Percentiles rank a stretch among this genome's conserved stretches.
These are phyloP conservation scores for Orthonychiurus folsomi DNA, from an alignment of 2,888 invertebrate genomes.

Conservation along the genomic window DNA sequence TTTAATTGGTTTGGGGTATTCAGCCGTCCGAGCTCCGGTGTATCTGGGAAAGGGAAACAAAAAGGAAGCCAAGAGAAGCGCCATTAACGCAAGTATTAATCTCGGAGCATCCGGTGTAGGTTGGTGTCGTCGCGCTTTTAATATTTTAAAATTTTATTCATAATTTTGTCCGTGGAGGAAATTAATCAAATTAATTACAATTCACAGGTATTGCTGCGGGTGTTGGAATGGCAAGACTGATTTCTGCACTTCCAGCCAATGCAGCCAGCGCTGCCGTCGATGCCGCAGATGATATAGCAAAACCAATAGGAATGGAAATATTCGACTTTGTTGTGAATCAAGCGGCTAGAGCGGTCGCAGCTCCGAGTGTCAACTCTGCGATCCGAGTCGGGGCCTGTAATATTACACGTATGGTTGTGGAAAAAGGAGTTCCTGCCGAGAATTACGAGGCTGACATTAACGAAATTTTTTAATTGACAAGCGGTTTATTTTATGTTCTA, in stretches of 20 bases:
- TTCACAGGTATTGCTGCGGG: conserved; percentile 11
- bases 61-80: conserved; percentile 19
- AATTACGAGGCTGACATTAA: too few species aligned
- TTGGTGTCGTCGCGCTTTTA: too few species aligned
- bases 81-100: conserved; percentile 15
- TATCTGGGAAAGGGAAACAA: conserved; percentile 22
- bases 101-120: conserved; percentile 14
- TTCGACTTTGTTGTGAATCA: not conserved
- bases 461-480: too few species aligned
- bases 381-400: not conserved
- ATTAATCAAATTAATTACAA: too few species aligned
- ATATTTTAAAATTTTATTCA: too few species aligned
- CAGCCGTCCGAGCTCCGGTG: conserved; percentile 20
- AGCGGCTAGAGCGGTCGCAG: not conserved
- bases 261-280: not conserved
- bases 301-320: not conserved
- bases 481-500: too few species aligned
- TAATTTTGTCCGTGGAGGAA: too few species aligned
- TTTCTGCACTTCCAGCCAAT: not conserved
- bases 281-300: conserved; percentile 6
- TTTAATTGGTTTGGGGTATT: conserved; percentile 22
- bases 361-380: not conserved
- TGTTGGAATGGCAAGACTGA: conserved; percentile 5
- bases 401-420: not conserved
- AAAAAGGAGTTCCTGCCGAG: not conserved